Conservation (phyloP, 2,113 vertebrate genomes). For the Cololabis saira region DNA sequence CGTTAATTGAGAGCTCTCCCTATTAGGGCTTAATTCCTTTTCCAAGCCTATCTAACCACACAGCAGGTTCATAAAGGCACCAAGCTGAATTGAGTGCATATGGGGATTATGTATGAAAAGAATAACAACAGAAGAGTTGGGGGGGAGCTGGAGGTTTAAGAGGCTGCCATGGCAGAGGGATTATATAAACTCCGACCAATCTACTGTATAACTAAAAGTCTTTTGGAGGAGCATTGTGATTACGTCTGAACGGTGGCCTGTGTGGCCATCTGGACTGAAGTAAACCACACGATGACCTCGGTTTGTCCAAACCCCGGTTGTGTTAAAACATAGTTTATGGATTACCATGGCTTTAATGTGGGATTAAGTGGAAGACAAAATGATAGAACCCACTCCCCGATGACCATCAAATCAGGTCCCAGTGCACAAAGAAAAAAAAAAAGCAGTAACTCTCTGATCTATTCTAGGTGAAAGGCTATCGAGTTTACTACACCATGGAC, state of each 20-base stretch:
- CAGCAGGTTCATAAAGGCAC: conserved; percentile 50
- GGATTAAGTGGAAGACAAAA: conserved; percentile 43
- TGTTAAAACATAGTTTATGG: conserved; percentile 55
- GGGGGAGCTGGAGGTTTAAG: conserved; percentile 27
- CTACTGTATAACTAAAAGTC: conserved; percentile 44
- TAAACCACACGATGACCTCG: conserved; percentile 27
- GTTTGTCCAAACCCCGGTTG: conserved; percentile 27
- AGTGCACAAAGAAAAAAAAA: background rate
- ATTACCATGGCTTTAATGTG: conserved; percentile 44
- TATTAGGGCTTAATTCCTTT: conserved; percentile 53
- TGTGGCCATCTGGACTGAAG: conserved; percentile 39
- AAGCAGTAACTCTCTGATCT: background rate
- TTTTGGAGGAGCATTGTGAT: conserved; percentile 13
- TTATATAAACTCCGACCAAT: conserved; percentile 43
- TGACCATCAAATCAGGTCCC: conserved; percentile 35
- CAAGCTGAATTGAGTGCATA: conserved; percentile 56
- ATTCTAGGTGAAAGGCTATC: conserved; percentile 90
- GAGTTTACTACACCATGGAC: conserved; percentile 97
- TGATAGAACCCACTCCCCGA: conserved; percentile 21
- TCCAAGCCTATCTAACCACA: conserved; percentile 39
- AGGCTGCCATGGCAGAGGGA: conserved; percentile 25
- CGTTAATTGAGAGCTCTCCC: conserved; percentile 56
- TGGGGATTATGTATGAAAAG: conserved; percentile 69
- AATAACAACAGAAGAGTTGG: conserved; percentile 52
- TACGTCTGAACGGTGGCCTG: conserved; percentile 15